Percentiles rank a stretch among this genome's conserved stretches.
phyloP scores from a whole-genome alignment of 2,888 invertebrate genomes.

The Drosophila formosana region DNA sequence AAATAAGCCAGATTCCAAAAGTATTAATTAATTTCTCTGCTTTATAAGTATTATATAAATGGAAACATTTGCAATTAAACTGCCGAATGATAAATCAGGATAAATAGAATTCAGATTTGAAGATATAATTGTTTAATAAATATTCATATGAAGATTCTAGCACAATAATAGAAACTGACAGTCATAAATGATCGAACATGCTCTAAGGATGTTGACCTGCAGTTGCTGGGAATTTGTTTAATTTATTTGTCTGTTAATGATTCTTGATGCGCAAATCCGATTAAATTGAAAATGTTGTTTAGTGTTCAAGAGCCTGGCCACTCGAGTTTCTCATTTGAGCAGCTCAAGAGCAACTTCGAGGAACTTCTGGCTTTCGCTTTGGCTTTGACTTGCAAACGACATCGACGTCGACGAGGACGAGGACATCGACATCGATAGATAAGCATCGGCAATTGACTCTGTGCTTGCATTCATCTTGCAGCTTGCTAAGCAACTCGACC shows the following conservation, averaged over 20 bases:
- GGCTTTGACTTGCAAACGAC: not conserved
- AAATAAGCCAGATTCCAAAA: too few species aligned
- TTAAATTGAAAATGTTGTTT: slow-evolving; percentile 15
- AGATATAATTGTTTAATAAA: too few species aligned
- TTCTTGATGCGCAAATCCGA: not conserved
- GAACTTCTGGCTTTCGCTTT: not conserved
- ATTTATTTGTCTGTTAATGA: slow-evolving; percentile 5
- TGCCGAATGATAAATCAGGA: not conserved
- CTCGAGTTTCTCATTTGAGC: slow-evolving; percentile 5
- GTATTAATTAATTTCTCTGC: too few species aligned
- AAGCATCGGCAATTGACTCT: slow-evolving; percentile 28
- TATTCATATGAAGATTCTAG: too few species aligned
- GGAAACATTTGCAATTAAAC: not conserved
- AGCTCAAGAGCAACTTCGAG: slow-evolving; percentile 2
- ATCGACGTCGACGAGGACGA: not conserved
- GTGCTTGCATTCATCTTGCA: slow-evolving; percentile 7
- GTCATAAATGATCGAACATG: not conserved
- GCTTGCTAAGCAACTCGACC: slow-evolving; percentile 17
- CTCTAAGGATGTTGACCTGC: not conserved
- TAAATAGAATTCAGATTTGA: not conserved
- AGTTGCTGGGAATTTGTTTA: not conserved
- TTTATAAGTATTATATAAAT: not conserved
- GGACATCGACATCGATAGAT: slow-evolving; percentile 5
- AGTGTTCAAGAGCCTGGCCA: not conserved
- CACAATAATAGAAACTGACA: not conserved